Conservation (phyloP, 2,888 invertebrate genomes). For the Thereva nobilitata region DNA sequence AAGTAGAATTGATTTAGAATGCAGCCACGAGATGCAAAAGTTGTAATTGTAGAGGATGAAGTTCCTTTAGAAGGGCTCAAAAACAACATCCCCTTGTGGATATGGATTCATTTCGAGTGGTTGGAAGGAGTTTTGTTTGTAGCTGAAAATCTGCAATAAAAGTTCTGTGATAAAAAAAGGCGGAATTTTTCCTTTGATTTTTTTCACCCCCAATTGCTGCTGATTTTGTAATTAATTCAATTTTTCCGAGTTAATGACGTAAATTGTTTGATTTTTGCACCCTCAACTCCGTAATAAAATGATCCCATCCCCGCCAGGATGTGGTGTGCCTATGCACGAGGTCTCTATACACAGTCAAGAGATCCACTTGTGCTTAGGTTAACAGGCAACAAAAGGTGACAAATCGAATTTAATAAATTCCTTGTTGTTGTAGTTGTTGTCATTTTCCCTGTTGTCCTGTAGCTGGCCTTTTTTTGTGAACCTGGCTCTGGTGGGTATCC, state of each 20-base stretch:
- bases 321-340: neutral
- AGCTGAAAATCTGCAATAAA: neutral
- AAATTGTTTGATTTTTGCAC: conserved; percentile 27
- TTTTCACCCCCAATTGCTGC: conserved; percentile 8
- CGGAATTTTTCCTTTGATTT: conserved; percentile 29
- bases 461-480: neutral
- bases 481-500: neutral
- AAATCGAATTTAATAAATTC: conserved; percentile 40
- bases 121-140: neutral
- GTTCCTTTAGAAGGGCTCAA: too few relatives aligned
- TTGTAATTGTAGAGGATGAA: too few relatives aligned
- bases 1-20: conserved; percentile 36
- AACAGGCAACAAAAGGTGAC: conserved; percentile 27
- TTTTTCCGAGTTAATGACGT: conserved; percentile 13
- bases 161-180: neutral
- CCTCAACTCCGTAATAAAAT: neutral
- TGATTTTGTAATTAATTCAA: conserved; percentile 32
- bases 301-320: neutral
- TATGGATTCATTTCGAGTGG: conserved; percentile 5
- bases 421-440: conserved; percentile 10
- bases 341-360: neutral
- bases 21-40: conserved; percentile 40
- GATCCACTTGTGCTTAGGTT: neutral
- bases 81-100: too few relatives aligned
- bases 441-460: neutral